These are phyloP conservation scores for Morbakka virulenta DNA, from an alignment of 30 jellyfish, hydroid and myxozoan species.

Conservation along the genomic window DNA sequence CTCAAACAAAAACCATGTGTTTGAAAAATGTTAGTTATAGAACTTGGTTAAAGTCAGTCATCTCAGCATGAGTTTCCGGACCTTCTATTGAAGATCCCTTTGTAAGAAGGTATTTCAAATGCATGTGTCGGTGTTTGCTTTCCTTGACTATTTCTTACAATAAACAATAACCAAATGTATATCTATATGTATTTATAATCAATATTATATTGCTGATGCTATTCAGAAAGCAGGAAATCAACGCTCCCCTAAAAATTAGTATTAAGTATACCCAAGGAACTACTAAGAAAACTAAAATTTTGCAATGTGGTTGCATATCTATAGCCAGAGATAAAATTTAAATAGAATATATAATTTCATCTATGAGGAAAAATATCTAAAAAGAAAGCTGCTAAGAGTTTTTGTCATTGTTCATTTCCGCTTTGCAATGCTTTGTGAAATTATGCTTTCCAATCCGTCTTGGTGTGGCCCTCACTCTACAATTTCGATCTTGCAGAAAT, in stretches of 20 bases:
- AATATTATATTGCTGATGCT: conserved; percentile 11
- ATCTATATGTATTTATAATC: background rate
- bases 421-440: background rate
- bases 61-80: too few relatives aligned
- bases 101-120: conserved; percentile 7
- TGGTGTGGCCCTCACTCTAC: conserved; percentile 24
- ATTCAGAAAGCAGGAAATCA: conserved; percentile 9
- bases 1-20: too few relatives aligned
- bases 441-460: conserved; percentile 1
- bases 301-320: too few relatives aligned
- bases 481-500: conserved; percentile 10
- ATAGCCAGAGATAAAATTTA: too few relatives aligned
- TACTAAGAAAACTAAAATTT: too few relatives aligned
- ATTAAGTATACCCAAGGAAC: too few relatives aligned
- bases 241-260: conserved; percentile 2
- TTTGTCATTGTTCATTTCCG: background rate
- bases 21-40: too few relatives aligned
- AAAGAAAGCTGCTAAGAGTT: conserved; percentile 1
- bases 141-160: conserved; percentile 5
- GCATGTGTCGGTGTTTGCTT: conserved; percentile 7
- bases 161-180: background rate
- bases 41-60: conserved; percentile 12
- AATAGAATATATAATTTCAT: too few relatives aligned
- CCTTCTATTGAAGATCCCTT: conserved; percentile 19
- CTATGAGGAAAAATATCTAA: too few relatives aligned